Conservation (phyloP, 2,797 vertebrate species). For the Chiropotes sagulatus region DNA sequence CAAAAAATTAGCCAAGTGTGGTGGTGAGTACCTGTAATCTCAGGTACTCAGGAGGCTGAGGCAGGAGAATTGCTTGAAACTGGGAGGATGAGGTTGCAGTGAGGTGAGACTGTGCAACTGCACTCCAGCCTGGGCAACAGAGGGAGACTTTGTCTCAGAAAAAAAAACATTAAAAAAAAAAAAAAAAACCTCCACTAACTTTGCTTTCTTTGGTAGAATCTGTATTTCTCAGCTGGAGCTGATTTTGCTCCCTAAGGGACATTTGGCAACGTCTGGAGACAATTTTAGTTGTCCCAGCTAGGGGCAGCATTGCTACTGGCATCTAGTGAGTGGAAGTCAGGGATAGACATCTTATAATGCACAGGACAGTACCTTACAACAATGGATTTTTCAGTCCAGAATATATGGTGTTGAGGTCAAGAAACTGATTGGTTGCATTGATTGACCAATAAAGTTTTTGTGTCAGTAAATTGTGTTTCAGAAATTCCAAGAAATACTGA, state of each 20-base stretch:
- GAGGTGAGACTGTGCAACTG: too few relatives aligned
- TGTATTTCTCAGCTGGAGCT: background rate
- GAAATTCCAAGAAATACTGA: background rate
- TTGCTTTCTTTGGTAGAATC: background rate
- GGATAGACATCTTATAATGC: background rate
- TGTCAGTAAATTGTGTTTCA: background rate
- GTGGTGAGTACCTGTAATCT: too few relatives aligned
- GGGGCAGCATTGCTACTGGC: background rate
- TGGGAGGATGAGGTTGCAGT: too few relatives aligned
- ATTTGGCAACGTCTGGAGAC: background rate
- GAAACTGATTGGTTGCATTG: background rate
- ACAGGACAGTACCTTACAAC: background rate
- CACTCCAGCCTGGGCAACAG: too few relatives aligned
- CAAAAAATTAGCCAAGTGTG: too few relatives aligned
- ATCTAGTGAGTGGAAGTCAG: background rate
- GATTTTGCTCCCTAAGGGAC: background rate
- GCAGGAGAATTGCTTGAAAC: too few relatives aligned
- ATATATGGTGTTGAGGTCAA: background rate
- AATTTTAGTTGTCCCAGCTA: background rate
- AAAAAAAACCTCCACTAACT: background rate
- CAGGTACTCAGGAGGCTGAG: too few relatives aligned
- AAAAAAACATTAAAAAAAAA: too few relatives aligned
- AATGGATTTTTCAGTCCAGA: background rate
- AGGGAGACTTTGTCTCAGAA: too few relatives aligned
- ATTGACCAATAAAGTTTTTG: background rate